Percentiles rank a stretch among this genome's conserved stretches.
Evolutionary conservation across 2,888 invertebrate species (phyloP).

Genomic region (Glyphotaelius pellucidus): DNA sequence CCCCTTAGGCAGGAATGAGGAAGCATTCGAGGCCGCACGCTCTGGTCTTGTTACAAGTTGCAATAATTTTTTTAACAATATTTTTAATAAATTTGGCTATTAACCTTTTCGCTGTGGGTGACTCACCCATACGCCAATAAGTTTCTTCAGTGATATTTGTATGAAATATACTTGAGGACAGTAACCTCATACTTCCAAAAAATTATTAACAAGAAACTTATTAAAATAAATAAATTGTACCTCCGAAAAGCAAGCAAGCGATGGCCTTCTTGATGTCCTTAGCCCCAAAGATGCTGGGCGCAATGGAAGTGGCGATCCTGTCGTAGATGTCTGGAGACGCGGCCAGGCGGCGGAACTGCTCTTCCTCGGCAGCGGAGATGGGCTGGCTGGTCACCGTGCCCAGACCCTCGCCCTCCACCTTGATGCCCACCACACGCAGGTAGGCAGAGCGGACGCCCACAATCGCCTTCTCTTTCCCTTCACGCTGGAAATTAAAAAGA

Average conservation of each 20-base stretch:
- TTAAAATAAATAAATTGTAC: constrained; percentile 70
- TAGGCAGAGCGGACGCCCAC: constrained; percentile 97
- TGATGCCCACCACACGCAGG: constrained; percentile 94
- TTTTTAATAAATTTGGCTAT: too few species aligned
- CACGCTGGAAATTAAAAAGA: constrained; percentile 73
- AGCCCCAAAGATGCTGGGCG: constrained; percentile 97
- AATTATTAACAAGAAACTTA: too few species aligned
- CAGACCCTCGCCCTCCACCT: constrained; percentile 88
- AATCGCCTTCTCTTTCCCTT: constrained; percentile 85
- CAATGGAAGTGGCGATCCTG: constrained; percentile 91
- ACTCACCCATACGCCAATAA: too few species aligned
- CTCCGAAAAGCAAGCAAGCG: constrained; percentile 96
- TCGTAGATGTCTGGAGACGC: constrained; percentile 92
- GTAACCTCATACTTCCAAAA: too few species aligned
- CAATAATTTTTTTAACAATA: too few species aligned
- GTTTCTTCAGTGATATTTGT: too few species aligned
- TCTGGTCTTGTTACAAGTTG: too few species aligned
- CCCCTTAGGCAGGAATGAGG: too few species aligned
- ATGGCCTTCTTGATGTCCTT: constrained; percentile 98
- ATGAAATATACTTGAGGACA: too few species aligned
- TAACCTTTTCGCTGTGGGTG: too few species aligned
- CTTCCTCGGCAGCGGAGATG: constrained; percentile 77
- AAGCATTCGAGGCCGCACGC: too few species aligned
- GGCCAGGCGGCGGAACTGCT: constrained; percentile 89
- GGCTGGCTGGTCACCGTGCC: constrained; percentile 79